Evolutionary conservation across 2,888 invertebrate species (phyloP).

Genomic region (Tholera decimalis): DNA sequence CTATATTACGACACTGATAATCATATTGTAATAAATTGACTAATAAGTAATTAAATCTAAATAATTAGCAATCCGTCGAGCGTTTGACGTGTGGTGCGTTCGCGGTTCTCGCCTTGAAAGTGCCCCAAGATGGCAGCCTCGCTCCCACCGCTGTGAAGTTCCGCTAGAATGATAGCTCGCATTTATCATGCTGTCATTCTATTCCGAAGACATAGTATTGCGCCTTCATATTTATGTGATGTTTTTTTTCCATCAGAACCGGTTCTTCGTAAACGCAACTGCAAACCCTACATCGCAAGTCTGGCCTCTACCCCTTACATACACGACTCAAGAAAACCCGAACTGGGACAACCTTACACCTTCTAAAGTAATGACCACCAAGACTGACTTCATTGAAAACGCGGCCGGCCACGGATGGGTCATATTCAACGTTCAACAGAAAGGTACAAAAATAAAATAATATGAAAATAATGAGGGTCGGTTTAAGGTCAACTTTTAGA

Average conservation of each 20-base stretch:
- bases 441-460: conserved; percentile 79
- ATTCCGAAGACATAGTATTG: no score
- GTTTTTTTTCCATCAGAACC: conserved; percentile 72
- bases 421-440: conserved; percentile 92
- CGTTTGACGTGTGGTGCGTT: no score
- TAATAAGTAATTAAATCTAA: no score
- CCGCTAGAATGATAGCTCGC: no score
- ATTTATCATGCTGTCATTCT: no score
- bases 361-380: conserved; percentile 72
- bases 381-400: conserved; percentile 68
- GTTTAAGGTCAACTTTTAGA: neutral
- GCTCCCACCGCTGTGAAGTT: no score
- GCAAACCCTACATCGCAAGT: conserved; percentile 73
- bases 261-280: conserved; percentile 80
- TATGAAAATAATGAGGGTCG: no score
- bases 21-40: no score
- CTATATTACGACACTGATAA: no score
- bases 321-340: conserved; percentile 80
- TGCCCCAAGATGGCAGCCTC: no score
- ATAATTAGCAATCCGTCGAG: no score
- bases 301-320: conserved; percentile 88
- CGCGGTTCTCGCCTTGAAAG: no score
- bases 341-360: conserved; percentile 79
- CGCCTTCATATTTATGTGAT: neutral
- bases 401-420: conserved; percentile 89